Percentiles rank a stretch among this genome's conserved stretches.
Conservation (phyloP, 2,797 vertebrate species). For the Acanthornis magna region DNA sequence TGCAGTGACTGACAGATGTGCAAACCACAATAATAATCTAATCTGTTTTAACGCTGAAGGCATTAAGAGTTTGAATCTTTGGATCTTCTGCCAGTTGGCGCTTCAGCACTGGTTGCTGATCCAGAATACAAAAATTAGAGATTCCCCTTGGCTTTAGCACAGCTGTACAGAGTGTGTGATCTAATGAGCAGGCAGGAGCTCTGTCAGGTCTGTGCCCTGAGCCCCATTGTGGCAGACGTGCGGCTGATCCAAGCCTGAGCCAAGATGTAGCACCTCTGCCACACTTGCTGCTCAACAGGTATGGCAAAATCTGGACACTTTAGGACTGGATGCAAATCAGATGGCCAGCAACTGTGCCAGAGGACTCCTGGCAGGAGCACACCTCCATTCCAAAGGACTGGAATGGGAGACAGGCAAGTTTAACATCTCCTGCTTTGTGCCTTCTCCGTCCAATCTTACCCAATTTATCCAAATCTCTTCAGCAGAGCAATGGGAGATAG, state of each 20-base stretch:
- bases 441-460: not conserved
- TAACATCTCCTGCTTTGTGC: not conserved
- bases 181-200: not conserved
- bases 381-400: not conserved
- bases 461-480: not conserved
- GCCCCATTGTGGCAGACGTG: not conserved
- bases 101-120: not conserved
- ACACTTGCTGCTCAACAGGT: not conserved
- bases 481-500: not conserved
- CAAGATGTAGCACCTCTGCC: not conserved
- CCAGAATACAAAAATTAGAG: not conserved
- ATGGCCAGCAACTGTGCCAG: not conserved
- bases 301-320: not conserved
- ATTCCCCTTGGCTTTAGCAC: not conserved
- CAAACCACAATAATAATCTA: slow-evolving; percentile 28
- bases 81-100: slow-evolving; percentile 33
- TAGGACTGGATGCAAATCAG: not conserved
- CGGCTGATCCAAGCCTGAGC: not conserved
- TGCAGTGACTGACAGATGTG: slow-evolving; percentile 41
- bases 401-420: not conserved
- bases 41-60: slow-evolving; percentile 21
- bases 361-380: too few species aligned
- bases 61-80: slow-evolving; percentile 39
- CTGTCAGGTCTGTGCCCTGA: not conserved
- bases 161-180: not conserved